Evolutionary conservation across 2,888 invertebrate species (phyloP).

Genomic region (Stramonita haemastoma): DNA sequence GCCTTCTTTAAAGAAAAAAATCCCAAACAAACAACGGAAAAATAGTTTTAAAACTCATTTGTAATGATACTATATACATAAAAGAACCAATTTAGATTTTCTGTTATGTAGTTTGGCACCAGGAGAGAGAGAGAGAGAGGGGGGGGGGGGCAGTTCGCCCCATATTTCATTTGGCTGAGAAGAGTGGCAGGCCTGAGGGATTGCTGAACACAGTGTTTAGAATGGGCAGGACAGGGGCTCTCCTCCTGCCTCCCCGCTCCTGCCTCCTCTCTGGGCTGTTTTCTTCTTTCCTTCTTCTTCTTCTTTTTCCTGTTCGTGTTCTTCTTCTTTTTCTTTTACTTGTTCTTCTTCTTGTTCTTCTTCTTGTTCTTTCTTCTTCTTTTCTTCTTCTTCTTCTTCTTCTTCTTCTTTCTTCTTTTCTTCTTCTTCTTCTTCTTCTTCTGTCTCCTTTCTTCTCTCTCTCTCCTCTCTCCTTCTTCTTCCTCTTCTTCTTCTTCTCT

Average conservation of each 20-base stretch:
- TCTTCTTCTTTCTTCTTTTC: neutral
- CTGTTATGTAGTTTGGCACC: neutral
- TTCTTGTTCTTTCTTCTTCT: neutral
- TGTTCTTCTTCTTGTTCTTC: neutral
- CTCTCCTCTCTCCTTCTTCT: neutral
- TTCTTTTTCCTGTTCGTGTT: neutral
- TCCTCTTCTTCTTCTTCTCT: no score
- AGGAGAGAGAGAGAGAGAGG: neutral
- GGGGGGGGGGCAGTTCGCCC: neutral
- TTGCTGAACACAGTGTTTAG: neutral
- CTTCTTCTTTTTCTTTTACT: neutral
- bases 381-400: neutral
- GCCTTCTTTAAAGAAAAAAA: no score
- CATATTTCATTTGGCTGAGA: neutral
- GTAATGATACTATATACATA: no score
- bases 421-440: neutral
- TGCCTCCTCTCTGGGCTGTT: neutral
- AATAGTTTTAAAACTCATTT: no score
- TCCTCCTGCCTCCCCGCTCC: neutral
- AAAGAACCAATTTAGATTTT: no score
- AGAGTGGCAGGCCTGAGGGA: neutral
- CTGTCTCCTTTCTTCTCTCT: neutral
- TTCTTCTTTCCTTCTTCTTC: neutral
- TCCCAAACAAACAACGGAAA: no score
- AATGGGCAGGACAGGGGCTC: neutral